Percentiles rank a stretch among this genome's conserved stretches.
These are phyloP conservation scores for Clamator glandarius DNA, from an alignment of 2,797 vertebrate species.

Conservation along the genomic window DNA sequence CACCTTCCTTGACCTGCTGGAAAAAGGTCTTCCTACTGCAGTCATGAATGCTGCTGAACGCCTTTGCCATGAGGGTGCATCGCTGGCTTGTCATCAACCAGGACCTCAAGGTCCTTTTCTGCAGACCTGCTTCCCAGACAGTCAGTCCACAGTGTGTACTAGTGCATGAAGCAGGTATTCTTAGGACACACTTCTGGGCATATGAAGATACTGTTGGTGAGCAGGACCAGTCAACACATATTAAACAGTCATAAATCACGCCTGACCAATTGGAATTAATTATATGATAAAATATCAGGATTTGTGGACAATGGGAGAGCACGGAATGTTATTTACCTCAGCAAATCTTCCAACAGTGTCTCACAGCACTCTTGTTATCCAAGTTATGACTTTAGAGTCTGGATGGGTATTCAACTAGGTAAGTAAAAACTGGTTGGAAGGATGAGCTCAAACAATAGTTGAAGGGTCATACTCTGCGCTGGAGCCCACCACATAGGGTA, in stretches of 20 bases:
- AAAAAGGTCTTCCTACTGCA: not conserved
- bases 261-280: not conserved
- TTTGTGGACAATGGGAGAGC: not conserved
- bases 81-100: not conserved
- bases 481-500: not conserved
- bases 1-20: not conserved
- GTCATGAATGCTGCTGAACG: not conserved
- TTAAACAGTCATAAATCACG: not conserved
- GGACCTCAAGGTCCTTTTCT: not conserved
- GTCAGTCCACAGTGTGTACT: not conserved
- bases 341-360: not conserved
- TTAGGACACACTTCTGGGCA: not conserved
- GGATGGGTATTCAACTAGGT: not conserved
- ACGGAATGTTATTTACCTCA: not conserved
- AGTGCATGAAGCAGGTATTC: not conserved
- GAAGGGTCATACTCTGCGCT: not conserved
- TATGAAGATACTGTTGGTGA: not conserved
- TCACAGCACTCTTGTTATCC: not conserved
- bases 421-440: not conserved
- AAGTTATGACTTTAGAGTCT: not conserved
- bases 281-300: not conserved
- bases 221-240: not conserved
- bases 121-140: not conserved
- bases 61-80: not conserved
- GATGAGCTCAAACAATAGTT: rapidly evolving